Evolutionary conservation across 2,797 vertebrate genomes (phyloP), one percentile per base, ranked within the genome.

Genomic region (Orientallactaga sibirica): DNA sequence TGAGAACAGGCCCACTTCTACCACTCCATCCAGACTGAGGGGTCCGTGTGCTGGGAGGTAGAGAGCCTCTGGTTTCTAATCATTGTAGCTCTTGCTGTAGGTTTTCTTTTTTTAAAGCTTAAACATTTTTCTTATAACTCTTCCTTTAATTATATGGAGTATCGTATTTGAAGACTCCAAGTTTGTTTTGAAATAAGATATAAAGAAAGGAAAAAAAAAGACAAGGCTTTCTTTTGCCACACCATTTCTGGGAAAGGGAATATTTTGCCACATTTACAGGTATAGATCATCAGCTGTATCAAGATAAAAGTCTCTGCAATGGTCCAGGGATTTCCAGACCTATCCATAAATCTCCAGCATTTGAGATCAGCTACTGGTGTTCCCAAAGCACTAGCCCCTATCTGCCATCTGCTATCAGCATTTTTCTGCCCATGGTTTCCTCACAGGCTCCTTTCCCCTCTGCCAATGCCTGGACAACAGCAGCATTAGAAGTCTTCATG

Each of bases 111-210:
- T 48, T 48, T 48, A 8, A 48, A 48, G 8, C 37, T 37, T 58
- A 22, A 52, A 68, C 43, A 29, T 43, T 68, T 86, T 90, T 16
- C 37, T 77, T 87, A 61, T 27, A 24, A 25, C 33, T 58, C 55
- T 81, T 25, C 16, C 25, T 86, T 73, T 78, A 61, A 22, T 77
- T 61, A n/a, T 64, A 52, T 48, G 22, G 43, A 73, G 41, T 48
- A n/a, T 33, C 48, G 20, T 74, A 74, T 70, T 68, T 61, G 73
- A 91, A 92, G 27, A 61, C 55, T 92, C 55, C 41, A 70, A 61
- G 41, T 52, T 70, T 64, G 2, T 55, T 92, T 61, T 74, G 41
- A 83, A 83, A 41, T 25, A 87, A 92, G n/a, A 83, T 62, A 73
- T 43, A 83, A 29, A 82, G 52, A 70, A 92, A 67, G 24, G 41